Percentiles rank a stretch among this genome's conserved stretches.
Conservation (phyloP, 2,888 invertebrate species). For the Eilema caniola region DNA sequence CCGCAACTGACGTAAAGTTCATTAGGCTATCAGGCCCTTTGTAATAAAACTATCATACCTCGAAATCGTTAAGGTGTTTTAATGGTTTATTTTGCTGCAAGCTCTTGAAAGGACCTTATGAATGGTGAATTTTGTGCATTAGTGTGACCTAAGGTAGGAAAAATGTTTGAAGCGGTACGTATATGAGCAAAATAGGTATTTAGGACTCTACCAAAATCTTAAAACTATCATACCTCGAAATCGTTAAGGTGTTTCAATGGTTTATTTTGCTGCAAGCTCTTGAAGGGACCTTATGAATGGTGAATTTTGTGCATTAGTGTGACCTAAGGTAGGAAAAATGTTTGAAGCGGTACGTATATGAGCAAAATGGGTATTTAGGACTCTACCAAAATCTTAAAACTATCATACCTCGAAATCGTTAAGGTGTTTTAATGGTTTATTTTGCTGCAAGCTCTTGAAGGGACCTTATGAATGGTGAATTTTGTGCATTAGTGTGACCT, state of each 20-base stretch:
- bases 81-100: constrained; percentile 25
- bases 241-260: constrained; percentile 32
- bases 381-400: too few relatives aligned
- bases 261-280: constrained; percentile 20
- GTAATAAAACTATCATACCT: constrained; percentile 56
- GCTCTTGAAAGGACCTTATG: constrained; percentile 5
- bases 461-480: constrained; percentile 8
- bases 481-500: not conserved
- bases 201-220: too few relatives aligned
- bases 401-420: constrained; percentile 47
- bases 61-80: constrained; percentile 40
- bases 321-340: too few relatives aligned
- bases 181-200: too few relatives aligned
- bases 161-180: too few relatives aligned
- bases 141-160: too few relatives aligned
- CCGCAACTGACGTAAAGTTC: constrained; percentile 52
- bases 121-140: constrained; percentile 6
- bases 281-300: constrained; percentile 13
- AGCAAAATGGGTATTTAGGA: too few relatives aligned
- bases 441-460: constrained; percentile 10
- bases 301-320: not conserved
- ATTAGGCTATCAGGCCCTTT: constrained; percentile 49
- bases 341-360: too few relatives aligned
- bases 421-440: constrained; percentile 30
- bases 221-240: constrained; percentile 53